These are phyloP conservation scores for Yponomeuta cagnagella DNA, from an alignment of 2,888 invertebrate genomes.

Conservation along the genomic window DNA sequence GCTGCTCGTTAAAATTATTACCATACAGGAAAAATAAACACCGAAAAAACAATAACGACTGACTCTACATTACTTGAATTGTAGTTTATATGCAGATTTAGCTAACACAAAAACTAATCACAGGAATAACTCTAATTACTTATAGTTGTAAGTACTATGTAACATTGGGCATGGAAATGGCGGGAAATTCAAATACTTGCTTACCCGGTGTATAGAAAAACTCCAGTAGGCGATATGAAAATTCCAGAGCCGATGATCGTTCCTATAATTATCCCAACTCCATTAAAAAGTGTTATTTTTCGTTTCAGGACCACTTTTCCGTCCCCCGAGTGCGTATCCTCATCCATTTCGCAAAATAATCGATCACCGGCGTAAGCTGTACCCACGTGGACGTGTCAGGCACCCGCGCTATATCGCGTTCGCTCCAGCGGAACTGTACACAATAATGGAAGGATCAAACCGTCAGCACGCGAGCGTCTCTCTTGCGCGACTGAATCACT, in stretches of 20 bases:
- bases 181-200: conserved; percentile 45
- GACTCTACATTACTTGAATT: no score
- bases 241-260: conserved; percentile 94
- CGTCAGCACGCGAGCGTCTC: conserved; percentile 39
- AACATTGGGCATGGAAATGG: conserved; percentile 24
- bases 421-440: neutral
- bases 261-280: conserved; percentile 91
- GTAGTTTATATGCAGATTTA: no score
- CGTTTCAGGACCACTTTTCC: conserved; percentile 83
- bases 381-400: conserved; percentile 49
- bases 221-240: conserved; percentile 92
- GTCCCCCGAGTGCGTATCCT: conserved; percentile 57
- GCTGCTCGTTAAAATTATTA: no score
- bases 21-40: no score
- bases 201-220: conserved; percentile 79
- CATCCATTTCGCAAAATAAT: conserved; percentile 61
- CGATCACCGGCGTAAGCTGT: conserved; percentile 11
- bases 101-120: no score
- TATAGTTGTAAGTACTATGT: conserved; percentile 17
- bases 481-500: conserved; percentile 59
- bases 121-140: no score
- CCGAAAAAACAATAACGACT: no score
- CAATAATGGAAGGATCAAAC: conserved; percentile 14
- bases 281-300: conserved; percentile 89
- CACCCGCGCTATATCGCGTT: conserved; percentile 6